Base-by-base conservation (phyloP, 2,888 invertebrate genomes). In the Venusia cambrica region DNA sequence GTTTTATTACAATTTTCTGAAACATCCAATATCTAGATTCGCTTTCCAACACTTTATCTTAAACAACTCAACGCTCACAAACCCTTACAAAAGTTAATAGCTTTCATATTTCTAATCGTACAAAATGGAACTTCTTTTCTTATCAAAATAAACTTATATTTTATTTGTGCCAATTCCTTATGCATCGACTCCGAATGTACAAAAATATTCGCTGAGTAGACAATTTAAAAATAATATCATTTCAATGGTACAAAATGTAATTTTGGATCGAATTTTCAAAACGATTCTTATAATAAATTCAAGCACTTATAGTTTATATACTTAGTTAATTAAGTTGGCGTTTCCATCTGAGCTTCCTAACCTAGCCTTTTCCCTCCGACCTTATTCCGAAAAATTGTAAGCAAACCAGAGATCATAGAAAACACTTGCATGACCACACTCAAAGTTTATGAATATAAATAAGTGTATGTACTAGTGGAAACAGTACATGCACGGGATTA, bases 1-100 rank as follows among this genome's bases (percentile, higher is more conserved):
- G 74, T 78, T 87, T 81, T 76, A 80, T 83, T 85, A 85, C 84
- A 85, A 80, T 87, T 87, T 85, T 84, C 84, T 78, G 84, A 85
- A 87, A 87, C 85, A 85, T 76, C 62, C 78, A 84, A 83, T 60
- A 68, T 36, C 71, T 77, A 80, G 45, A 62, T 66, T 72, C 68
- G 66, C 74, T 69, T 73, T 62, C 79, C 78, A 80, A 80, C 80
- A 59, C 74, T 77, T n/a, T n/a, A n/a, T n/a, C n/a, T n/a, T 77
- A 84, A 77, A 80, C 80, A 78, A 73, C 80, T 79, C 81, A 78
- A 73, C 74, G 84, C 81, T 83, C 81, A 73, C 76, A 71, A 39
- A 72, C 73, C 83, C 44, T 73, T 77, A 81, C 62, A 73, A 73
- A 72, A 72, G 65, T 71, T 72, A 71, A 73, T 79, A 74, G 67